A percentile compares a stretch with the other conserved stretches of the same genome.
These are phyloP conservation scores for Magallana angulata DNA, from an alignment of 1,140 invertebrate genomes.

Conservation along the genomic window DNA sequence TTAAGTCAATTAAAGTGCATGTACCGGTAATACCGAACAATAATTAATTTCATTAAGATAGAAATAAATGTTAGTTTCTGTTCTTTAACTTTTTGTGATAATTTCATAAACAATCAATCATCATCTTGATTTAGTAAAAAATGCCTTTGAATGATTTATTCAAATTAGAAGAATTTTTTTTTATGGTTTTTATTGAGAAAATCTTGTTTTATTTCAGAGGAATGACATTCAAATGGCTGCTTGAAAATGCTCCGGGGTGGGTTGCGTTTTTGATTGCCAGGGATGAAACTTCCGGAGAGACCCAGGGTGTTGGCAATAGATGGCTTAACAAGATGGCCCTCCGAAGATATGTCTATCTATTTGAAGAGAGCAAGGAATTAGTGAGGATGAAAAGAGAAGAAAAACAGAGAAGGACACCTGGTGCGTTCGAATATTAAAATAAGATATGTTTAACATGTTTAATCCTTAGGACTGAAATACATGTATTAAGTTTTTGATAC, in stretches of 20 bases:
- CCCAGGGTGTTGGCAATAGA: neutral
- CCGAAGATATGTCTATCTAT: neutral
- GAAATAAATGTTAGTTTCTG: neutral
- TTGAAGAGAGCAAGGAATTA: neutral
- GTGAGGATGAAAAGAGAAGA: neutral
- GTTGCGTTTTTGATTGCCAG: neutral
- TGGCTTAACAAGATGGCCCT: conserved; percentile 7
- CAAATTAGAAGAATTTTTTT: neutral
- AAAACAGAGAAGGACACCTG: neutral
- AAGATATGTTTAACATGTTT: no score
- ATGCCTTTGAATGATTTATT: neutral
- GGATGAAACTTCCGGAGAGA: neutral
- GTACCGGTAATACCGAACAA: neutral
- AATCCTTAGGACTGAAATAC: no score
- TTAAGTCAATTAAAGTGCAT: neutral
- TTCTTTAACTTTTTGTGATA: neutral
- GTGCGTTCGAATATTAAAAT: neutral
- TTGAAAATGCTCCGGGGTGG: neutral
- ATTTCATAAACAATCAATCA: neutral
- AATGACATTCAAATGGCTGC: neutral
- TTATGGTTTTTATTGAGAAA: neutral
- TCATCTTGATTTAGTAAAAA: neutral
- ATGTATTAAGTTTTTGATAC: no score
- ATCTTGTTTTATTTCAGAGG: neutral
- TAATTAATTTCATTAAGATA: neutral